Conservation (phyloP, 2,888 invertebrate species). For the Endomychus coccineus region DNA sequence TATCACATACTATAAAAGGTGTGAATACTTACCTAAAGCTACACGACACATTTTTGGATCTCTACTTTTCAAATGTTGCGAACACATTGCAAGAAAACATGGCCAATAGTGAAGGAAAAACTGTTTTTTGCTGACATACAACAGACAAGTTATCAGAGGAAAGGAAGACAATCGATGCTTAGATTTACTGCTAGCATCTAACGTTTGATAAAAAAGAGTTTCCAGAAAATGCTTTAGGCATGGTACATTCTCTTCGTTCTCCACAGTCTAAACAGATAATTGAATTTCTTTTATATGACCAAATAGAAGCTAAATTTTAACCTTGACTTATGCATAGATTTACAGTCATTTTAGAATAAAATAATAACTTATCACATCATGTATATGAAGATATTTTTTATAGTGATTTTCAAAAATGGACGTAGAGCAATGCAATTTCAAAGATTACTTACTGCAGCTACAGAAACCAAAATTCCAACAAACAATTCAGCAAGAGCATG, state of each 20-base stretch:
- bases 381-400: too few relatives aligned
- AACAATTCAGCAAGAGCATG: constrained; percentile 97
- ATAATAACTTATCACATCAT: too few relatives aligned
- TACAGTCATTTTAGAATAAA: too few relatives aligned
- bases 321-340: too few relatives aligned
- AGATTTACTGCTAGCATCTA: constrained; percentile 95
- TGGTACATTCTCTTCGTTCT: constrained; percentile 99
- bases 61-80: constrained; percentile 92
- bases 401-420: too few relatives aligned
- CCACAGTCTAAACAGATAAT: constrained; percentile 71
- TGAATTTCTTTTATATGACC: not conserved
- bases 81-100: constrained; percentile 93
- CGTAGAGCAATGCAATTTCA: too few relatives aligned
- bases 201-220: constrained; percentile 88
- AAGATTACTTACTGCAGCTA: constrained; percentile 82
- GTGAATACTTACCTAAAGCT: constrained; percentile 61
- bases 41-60: constrained; percentile 98
- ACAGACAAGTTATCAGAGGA: constrained; percentile 92
- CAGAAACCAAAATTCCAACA: constrained; percentile 97
- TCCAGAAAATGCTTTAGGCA: constrained; percentile 98
- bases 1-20: constrained; percentile 7
- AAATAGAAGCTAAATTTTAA: too few relatives aligned
- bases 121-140: constrained; percentile 96
- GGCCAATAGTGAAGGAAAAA: constrained; percentile 99
- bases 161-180: constrained; percentile 95